Conservation (phyloP, 2,797 vertebrate genomes). For the Poeciliopsis infans region DNA sequence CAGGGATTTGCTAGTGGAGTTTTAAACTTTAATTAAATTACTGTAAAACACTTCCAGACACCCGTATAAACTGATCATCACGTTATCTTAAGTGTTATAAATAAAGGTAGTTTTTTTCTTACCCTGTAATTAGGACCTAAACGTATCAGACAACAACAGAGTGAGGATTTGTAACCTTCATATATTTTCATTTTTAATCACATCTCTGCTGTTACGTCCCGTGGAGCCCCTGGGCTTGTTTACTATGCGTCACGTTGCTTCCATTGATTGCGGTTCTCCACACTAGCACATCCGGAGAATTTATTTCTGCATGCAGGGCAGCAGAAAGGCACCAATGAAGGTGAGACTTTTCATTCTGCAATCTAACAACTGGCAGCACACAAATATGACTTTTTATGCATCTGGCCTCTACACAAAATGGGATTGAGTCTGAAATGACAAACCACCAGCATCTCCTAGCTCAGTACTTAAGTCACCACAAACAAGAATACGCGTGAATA, state of each 20-base stretch:
- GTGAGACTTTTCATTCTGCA: slow-evolving; percentile 31
- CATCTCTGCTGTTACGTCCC: slow-evolving; percentile 31
- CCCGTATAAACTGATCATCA: background rate
- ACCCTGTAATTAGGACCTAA: background rate
- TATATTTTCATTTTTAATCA: slow-evolving; percentile 19
- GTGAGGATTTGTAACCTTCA: slow-evolving; percentile 5
- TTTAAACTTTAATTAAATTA: background rate
- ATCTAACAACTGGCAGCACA: slow-evolving; percentile 24
- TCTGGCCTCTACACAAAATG: background rate
- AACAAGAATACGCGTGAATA: slow-evolving; percentile 17
- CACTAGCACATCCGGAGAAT: slow-evolving; percentile 56
- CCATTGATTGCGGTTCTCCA: slow-evolving; percentile 71
- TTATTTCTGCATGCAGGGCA: slow-evolving; percentile 49
- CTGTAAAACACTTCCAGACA: background rate
- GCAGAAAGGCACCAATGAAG: slow-evolving; percentile 34
- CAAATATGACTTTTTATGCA: slow-evolving; percentile 11
- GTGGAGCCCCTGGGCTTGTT: slow-evolving; percentile 58
- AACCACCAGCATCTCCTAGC: slow-evolving; percentile 27
- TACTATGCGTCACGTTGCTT: slow-evolving; percentile 74
- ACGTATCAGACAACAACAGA: background rate
- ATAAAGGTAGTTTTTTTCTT: background rate
- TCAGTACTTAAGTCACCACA: slow-evolving; percentile 14
- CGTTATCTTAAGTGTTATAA: background rate
- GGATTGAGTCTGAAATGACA: slow-evolving; percentile 27
- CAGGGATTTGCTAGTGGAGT: background rate